Percentiles rank a stretch among this genome's conserved stretches.
Evolutionary conservation across 2,797 vertebrate genomes (phyloP).

Genomic region (Tolypeutes matacus): DNA sequence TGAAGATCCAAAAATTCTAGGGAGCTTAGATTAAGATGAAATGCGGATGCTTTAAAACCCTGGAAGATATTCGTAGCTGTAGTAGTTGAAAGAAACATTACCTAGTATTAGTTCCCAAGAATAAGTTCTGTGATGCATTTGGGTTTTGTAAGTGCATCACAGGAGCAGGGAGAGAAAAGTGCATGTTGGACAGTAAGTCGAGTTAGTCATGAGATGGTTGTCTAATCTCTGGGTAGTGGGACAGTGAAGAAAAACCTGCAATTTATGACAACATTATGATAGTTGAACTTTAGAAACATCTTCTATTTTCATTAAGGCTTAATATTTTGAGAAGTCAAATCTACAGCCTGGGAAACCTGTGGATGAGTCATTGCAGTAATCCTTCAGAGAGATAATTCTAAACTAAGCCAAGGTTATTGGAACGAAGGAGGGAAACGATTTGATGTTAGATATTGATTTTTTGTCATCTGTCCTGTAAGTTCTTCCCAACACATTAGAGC

Average conservation of each 20-base stretch:
- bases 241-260: background rate
- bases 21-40: background rate
- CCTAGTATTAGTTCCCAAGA: background rate
- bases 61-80: background rate
- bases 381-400: background rate
- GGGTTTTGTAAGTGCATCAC: fast-evolving
- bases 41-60: background rate
- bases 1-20: background rate
- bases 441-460: background rate
- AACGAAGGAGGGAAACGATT: background rate
- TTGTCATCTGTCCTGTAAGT: background rate
- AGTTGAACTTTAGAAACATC: background rate
- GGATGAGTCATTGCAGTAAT: background rate
- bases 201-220: background rate
- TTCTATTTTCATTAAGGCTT: background rate
- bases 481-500: background rate
- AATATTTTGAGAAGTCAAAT: background rate
- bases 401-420: background rate
- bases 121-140: background rate
- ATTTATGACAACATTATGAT: background rate
- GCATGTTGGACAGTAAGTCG: background rate
- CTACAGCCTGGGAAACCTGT: background rate
- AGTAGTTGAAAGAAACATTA: background rate
- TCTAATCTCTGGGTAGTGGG: background rate
- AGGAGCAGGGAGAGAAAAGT: too few species aligned